Evolutionary conservation across 2,888 invertebrate species (phyloP), one percentile per base, ranked within the genome.

Genomic region (Dione juno): DNA sequence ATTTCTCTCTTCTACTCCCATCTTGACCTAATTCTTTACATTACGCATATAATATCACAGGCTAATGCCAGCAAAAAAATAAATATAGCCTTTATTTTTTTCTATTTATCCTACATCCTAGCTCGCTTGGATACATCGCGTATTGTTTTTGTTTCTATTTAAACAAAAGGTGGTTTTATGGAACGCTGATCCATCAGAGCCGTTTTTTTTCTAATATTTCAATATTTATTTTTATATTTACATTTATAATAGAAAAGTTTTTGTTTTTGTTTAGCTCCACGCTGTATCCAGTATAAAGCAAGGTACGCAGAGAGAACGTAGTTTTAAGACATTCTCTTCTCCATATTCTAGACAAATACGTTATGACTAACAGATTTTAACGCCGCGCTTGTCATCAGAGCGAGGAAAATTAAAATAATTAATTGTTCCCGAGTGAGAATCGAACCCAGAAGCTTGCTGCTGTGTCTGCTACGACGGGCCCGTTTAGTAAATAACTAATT

Each of bases 141-240:
- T 19, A 57, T 57, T 57, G 57, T 57, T 57, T 57, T 28, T 57
- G 57, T 57, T 57, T 57, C 57, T 57, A 40, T 57, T n/a, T 35
- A 57, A 8, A 57, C 61, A 61, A 61, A 61, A 61, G 61, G 28
- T 61, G 28, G 35, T 28, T 61, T 61, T 45, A 61, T 45, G 61
- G 61, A 61, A 61, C 61, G 28, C n/a, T 61, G 61, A 61, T 45
- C 61, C 61, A 61, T 61, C n/a, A 66, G 28, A 19, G 52, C 40
- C 14, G n/a, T n/a, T 53, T 19, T 21, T 50, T 54, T 28, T 54
- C 8, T 58, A 40, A 57, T 57, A 40, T 58, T 43, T 48, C 13
- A 19, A 37, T 67, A 11, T 21, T 19, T 52, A n/a, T 61, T 61
- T 61, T 14, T 16, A 35, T 45, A 16, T 61, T 61, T 28, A 28